These are phyloP conservation scores for Aspidapion aeneum DNA, from an alignment of 2,888 invertebrate species.

Conservation along the genomic window DNA sequence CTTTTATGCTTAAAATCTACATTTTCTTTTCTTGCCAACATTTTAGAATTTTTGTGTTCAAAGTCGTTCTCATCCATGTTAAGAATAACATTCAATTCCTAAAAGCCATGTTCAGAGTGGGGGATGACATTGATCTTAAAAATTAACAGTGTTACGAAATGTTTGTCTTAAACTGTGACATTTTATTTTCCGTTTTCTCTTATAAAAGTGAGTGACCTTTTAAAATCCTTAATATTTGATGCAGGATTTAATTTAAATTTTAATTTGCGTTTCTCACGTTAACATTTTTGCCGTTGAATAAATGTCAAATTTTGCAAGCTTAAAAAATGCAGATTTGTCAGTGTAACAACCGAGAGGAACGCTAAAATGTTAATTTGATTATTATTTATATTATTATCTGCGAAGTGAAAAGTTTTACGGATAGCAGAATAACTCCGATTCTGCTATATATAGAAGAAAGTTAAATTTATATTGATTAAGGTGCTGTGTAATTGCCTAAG, in stretches of 20 bases:
- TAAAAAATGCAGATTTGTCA: slow-evolving; percentile 3
- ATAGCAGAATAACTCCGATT: not conserved
- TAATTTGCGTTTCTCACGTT: not conserved
- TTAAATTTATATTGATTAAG: not conserved
- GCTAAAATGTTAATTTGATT: not conserved
- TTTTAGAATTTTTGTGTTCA: too few species aligned
- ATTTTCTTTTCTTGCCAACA: too few species aligned
- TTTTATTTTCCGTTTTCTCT: too few species aligned
- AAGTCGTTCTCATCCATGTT: too few species aligned
- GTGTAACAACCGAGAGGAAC: not conserved
- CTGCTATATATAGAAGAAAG: not conserved
- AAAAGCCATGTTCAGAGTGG: too few species aligned
- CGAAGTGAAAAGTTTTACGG: not conserved
- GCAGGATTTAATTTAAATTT: not conserved
- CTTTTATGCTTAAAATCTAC: too few species aligned
- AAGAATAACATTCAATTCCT: too few species aligned
- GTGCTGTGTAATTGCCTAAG: not conserved
- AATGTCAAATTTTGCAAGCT: slow-evolving; percentile 9
- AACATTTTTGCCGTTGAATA: slow-evolving; percentile 6
- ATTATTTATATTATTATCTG: not conserved
- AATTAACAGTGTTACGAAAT: too few species aligned
- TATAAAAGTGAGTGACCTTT: not conserved
- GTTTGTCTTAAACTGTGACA: too few species aligned
- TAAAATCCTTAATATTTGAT: too few species aligned
- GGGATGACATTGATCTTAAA: too few species aligned